Conservation (phyloP, 2,888 invertebrate species). For the Andrena marginata region DNA sequence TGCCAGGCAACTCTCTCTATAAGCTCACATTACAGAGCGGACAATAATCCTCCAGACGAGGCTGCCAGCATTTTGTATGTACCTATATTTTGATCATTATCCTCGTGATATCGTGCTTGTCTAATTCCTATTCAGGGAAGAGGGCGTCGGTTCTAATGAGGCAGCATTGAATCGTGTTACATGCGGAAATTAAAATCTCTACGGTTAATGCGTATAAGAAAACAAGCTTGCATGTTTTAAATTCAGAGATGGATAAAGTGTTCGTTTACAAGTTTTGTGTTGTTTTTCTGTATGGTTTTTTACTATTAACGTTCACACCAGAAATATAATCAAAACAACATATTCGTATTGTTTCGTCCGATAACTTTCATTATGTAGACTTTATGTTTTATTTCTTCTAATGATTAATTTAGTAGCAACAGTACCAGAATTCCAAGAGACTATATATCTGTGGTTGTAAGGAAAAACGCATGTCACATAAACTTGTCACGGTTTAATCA, state of each 20-base stretch:
- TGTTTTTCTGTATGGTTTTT: no score
- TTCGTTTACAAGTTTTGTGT: neutral
- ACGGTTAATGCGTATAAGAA: neutral
- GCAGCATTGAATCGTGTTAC: neutral
- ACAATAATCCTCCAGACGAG: neutral
- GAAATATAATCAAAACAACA: no score
- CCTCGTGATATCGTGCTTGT: slow-evolving; percentile 46
- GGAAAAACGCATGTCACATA: no score
- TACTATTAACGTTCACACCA: no score
- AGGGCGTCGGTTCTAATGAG: slow-evolving; percentile 51
- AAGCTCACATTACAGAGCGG: neutral
- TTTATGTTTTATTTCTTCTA: no score
- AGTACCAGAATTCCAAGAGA: no score
- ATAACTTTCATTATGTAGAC: no score
- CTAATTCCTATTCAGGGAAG: slow-evolving; percentile 55
- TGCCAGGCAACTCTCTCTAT: neutral
- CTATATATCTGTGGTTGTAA: no score
- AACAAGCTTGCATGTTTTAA: neutral
- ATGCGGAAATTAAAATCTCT: neutral
- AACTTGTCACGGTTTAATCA: no score
- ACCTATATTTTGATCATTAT: slow-evolving; percentile 55
- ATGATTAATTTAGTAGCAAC: no score
- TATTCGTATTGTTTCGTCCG: no score
- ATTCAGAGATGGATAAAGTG: neutral
- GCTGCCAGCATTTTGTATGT: slow-evolving; percentile 43